A percentile compares a stretch with the other conserved stretches of the same genome.
Conservation (phyloP, 1,140 invertebrate genomes). For the Pectinophora gossypiella region DNA sequence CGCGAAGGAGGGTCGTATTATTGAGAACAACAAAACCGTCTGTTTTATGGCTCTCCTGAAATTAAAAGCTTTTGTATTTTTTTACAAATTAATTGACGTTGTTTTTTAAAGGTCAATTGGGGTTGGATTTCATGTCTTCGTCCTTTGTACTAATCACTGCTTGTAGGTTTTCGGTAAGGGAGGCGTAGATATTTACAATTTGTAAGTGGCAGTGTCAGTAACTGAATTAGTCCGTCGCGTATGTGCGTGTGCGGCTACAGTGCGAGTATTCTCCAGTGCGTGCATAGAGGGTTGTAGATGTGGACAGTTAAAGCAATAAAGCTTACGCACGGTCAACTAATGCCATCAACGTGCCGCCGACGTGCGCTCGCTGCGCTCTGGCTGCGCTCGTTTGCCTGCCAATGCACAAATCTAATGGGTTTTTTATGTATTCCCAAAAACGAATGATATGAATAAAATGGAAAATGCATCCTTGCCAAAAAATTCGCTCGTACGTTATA, state of each 20-base stretch:
- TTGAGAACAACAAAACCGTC: slow-evolving; percentile 55
- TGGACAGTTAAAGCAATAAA: slow-evolving; percentile 30
- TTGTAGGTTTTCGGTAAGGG: too few species aligned
- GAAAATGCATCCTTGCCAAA: slow-evolving; percentile 41
- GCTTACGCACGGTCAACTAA: slow-evolving; percentile 35
- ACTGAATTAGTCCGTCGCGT: too few species aligned
- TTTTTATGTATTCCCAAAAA: slow-evolving; percentile 47
- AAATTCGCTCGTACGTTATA: slow-evolving; percentile 22
- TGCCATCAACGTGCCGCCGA: neutral
- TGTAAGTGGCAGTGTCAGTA: too few species aligned
- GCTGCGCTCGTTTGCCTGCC: slow-evolving; percentile 22
- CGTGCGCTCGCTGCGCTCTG: slow-evolving; percentile 9
- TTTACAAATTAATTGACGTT: slow-evolving; percentile 25
- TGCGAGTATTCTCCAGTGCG: too few species aligned
- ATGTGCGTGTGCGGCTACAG: too few species aligned
- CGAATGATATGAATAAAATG: slow-evolving; percentile 36
- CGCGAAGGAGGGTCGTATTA: slow-evolving; percentile 36
- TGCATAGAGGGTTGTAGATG: too few species aligned
- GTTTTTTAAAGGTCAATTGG: too few species aligned
- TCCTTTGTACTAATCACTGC: too few species aligned
- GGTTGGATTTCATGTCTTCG: too few species aligned
- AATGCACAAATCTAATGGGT: slow-evolving; percentile 49
- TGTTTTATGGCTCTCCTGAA: slow-evolving; percentile 46
- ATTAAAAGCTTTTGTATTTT: slow-evolving; percentile 51
- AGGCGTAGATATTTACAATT: too few species aligned